Percentiles rank a stretch among this genome's conserved stretches.
phyloP scores from a whole-genome alignment of 2,797 vertebrate species.

The Furcifer pardalis region DNA sequence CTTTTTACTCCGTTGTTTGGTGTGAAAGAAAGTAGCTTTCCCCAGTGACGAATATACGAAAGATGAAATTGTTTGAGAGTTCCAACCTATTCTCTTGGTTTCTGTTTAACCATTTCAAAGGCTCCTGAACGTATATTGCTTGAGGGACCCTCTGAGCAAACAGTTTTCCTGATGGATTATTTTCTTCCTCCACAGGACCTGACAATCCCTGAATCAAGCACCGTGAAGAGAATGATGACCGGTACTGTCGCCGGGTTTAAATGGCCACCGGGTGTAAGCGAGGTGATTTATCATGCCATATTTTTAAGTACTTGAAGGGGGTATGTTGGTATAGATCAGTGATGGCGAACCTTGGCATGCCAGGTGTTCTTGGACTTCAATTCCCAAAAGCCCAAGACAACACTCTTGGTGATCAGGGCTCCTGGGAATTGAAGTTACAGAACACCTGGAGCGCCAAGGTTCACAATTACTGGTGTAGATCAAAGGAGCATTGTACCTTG shows the following conservation, averaged over 20 bases:
- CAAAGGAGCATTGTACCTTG: background rate
- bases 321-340: background rate
- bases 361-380: no score
- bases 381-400: no score
- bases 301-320: background rate
- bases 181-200: constrained; percentile 87
- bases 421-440: no score
- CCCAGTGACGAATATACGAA: no score
- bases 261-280: constrained; percentile 92
- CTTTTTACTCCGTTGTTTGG: background rate
- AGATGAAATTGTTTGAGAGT: background rate
- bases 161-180: constrained; percentile 47
- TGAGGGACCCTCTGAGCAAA: constrained; percentile 3
- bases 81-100: background rate
- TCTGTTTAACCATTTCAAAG: background rate
- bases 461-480: no score
- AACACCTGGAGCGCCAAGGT: no score
- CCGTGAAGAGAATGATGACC: constrained; percentile 91
- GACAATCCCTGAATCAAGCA: constrained; percentile 94
- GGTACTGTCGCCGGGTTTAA: constrained; percentile 93
- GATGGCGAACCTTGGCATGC: no score
- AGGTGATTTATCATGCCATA: constrained; percentile 70
- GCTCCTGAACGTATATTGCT: background rate
- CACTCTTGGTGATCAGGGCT: no score
- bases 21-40: background rate